Evolutionary conservation across 2,888 invertebrate genomes (phyloP).

Genomic region (Meta bourneti): DNA sequence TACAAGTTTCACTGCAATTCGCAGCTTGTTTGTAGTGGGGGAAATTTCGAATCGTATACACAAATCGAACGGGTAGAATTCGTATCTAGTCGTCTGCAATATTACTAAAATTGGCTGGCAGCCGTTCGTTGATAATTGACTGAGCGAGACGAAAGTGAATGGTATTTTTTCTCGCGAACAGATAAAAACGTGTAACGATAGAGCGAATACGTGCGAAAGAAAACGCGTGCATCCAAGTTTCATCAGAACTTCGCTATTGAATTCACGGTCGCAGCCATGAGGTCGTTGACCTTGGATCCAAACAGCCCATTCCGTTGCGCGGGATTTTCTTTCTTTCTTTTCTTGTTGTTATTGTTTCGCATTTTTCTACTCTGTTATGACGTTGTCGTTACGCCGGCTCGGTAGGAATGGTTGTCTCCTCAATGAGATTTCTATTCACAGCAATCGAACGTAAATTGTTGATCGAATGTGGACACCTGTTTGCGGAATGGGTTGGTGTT

Average conservation of each 20-base stretch:
- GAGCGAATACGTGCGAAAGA: constrained; percentile 23
- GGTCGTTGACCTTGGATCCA: constrained; percentile 64
- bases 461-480: too few relatives aligned
- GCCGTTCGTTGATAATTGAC: not conserved
- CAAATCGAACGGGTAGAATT: too few relatives aligned
- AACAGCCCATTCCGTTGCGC: constrained; percentile 61
- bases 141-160: constrained; percentile 6
- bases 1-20: too few relatives aligned
- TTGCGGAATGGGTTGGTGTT: too few relatives aligned
- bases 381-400: constrained; percentile 14
- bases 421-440: not conserved
- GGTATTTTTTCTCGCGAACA: not conserved
- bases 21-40: too few relatives aligned
- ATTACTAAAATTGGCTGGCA: too few relatives aligned
- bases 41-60: too few relatives aligned
- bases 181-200: not conserved
- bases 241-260: constrained; percentile 40
- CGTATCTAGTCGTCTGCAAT: too few relatives aligned
- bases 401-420: constrained; percentile 10
- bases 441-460: not conserved
- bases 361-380: constrained; percentile 22
- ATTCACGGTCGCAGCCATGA: constrained; percentile 53
- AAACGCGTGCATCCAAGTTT: constrained; percentile 13
- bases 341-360: not conserved
- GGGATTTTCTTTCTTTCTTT: not conserved